Percentiles rank a stretch among this genome's conserved stretches.
phyloP scores from a whole-genome alignment of 2,113 vertebrate species.

The Chaetodon auriga region DNA sequence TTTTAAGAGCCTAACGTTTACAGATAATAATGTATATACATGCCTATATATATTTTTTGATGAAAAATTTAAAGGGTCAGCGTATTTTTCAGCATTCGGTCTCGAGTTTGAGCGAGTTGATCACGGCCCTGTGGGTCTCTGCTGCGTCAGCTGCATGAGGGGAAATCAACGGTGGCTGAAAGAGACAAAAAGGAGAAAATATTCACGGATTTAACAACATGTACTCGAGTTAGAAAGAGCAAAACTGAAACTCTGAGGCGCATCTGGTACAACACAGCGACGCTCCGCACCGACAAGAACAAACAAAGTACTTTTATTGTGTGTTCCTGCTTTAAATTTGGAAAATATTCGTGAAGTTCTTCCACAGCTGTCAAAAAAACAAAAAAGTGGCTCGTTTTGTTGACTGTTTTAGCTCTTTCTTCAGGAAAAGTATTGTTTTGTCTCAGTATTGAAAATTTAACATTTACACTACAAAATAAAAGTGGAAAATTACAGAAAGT shows the following conservation, averaged over 20 bases:
- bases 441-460: no score
- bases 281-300: no score
- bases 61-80: slow-evolving; percentile 36
- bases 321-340: no score
- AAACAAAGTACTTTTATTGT: no score
- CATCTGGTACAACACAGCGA: no score
- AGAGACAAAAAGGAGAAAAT: neutral
- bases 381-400: no score
- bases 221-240: neutral
- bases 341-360: no score
- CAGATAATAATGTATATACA: slow-evolving; percentile 66
- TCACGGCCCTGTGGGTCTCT: slow-evolving; percentile 50
- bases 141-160: slow-evolving; percentile 12
- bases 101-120: slow-evolving; percentile 13
- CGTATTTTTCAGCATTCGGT: slow-evolving; percentile 60
- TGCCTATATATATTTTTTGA: slow-evolving; percentile 76
- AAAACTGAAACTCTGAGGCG: no score
- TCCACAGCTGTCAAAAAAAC: no score
- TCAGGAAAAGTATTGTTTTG: no score
- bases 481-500: neutral
- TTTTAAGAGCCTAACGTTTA: slow-evolving; percentile 66
- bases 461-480: neutral
- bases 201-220: neutral
- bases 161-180: neutral
- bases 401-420: no score